phyloP scores from a whole-genome alignment of 2,797 vertebrate species.

The Darevskia nairensis region DNA sequence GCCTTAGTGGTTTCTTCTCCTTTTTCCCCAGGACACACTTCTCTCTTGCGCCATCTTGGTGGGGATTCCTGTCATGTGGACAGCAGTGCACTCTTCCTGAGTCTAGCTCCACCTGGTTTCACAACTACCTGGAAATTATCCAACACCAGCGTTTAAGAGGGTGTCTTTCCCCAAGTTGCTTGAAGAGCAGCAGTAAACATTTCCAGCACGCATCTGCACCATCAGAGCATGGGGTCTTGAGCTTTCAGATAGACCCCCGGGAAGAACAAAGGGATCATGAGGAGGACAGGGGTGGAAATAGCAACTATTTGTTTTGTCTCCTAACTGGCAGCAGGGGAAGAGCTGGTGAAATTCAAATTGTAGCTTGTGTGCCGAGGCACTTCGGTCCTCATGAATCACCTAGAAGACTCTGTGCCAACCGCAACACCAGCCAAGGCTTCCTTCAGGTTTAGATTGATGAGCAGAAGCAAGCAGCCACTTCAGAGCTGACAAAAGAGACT shows the following conservation, averaged over 20 bases:
- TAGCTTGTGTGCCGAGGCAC: conserved; percentile 22
- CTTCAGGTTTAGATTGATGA: background rate
- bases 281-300: conserved; percentile 26
- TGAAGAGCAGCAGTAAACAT: background rate
- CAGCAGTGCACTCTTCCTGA: background rate
- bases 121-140: background rate
- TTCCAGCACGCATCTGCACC: background rate
- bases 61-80: too few relatives aligned
- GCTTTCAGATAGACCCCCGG: background rate
- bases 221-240: background rate
- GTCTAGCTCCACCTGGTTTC: background rate
- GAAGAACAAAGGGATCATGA: background rate
- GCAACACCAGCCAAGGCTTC: background rate
- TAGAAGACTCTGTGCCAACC: background rate
- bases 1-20: too few relatives aligned
- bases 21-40: background rate
- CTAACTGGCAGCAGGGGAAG: background rate
- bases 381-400: background rate
- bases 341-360: conserved; percentile 46
- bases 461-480: background rate
- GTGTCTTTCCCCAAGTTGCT: background rate
- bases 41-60: background rate
- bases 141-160: background rate
- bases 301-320: conserved; percentile 19
- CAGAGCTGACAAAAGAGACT: conserved; percentile 19